Percentiles rank a stretch among this genome's conserved stretches.
Evolutionary conservation across 2,113 vertebrate species (phyloP).

Genomic region (Rhinogobius similis): DNA sequence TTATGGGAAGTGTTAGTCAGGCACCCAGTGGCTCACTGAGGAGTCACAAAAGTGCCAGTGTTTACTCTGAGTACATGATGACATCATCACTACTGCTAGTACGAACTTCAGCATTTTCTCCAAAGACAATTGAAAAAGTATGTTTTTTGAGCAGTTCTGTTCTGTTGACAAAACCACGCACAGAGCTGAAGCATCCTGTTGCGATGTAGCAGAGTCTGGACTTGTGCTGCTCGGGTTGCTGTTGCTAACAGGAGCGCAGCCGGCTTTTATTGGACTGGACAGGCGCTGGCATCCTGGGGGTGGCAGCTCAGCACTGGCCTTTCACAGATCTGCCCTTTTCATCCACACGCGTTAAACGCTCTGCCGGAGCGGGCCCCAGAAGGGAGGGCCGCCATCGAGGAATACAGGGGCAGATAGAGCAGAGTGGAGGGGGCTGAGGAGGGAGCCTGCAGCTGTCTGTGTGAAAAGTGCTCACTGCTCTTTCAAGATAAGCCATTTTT

Average conservation of each 20-base stretch:
- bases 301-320: conserved; percentile 69
- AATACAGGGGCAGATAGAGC: conserved; percentile 46
- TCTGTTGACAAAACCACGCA: conserved; percentile 28
- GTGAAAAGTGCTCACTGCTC: conserved; percentile 75
- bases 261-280: conserved; percentile 85
- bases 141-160: conserved; percentile 17
- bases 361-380: conserved; percentile 58
- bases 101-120: conserved; percentile 17
- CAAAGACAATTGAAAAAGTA: conserved; percentile 21
- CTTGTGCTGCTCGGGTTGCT: conserved; percentile 49
- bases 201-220: conserved; percentile 36
- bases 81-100: conserved; percentile 15
- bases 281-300: conserved; percentile 79
- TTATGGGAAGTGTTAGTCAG: conserved; percentile 51
- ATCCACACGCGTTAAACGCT: conserved; percentile 76
- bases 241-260: conserved; percentile 65
- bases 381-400: conserved; percentile 41
- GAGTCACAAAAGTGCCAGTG: conserved; percentile 30
- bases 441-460: conserved; percentile 77
- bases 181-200: conserved; percentile 6
- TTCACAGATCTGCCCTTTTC: conserved; percentile 79
- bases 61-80: conserved; percentile 20
- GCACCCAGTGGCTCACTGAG: conserved; percentile 4
- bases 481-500: conserved; percentile 78
- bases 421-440: conserved; percentile 47